A percentile compares a stretch with the other conserved stretches of the same genome.
phyloP scores from a whole-genome alignment of 2,113 vertebrate species.

The Hydrochoerus hydrochaeris region DNA sequence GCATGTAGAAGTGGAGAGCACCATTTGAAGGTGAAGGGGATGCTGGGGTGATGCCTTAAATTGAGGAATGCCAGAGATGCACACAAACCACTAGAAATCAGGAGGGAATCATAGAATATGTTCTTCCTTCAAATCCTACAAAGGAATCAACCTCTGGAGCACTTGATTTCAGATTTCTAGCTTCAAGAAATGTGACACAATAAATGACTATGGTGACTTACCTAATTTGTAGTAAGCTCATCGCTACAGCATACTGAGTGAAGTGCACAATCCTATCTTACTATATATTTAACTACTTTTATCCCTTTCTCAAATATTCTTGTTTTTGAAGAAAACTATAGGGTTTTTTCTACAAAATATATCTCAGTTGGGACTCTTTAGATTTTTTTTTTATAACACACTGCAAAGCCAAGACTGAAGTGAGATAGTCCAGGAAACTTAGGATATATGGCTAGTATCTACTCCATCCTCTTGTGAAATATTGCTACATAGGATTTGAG shows the following conservation, averaged over 20 bases:
- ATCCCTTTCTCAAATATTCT: not conserved
- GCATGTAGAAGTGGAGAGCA: fast-evolving
- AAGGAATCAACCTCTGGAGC: not conserved
- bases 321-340: not conserved
- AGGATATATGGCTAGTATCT: not conserved
- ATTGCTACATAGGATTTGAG: not conserved
- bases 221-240: not conserved
- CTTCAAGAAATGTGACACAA: not conserved
- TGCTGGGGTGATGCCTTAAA: not conserved
- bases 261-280: not conserved
- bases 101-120: not conserved
- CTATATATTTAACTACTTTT: not conserved
- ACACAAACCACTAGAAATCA: not conserved
- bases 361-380: not conserved
- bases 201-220: not conserved
- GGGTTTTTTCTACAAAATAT: not conserved
- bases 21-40: not conserved
- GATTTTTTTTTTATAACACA: not conserved
- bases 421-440: not conserved
- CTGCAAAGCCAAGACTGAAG: not conserved
- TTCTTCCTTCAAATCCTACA: not conserved
- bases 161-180: not conserved
- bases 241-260: not conserved
- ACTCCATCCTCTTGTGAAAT: not conserved
- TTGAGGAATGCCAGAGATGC: not conserved